Evolutionary conservation across 2,797 vertebrate genomes (phyloP).

Genomic region (Tarsius wallacei): DNA sequence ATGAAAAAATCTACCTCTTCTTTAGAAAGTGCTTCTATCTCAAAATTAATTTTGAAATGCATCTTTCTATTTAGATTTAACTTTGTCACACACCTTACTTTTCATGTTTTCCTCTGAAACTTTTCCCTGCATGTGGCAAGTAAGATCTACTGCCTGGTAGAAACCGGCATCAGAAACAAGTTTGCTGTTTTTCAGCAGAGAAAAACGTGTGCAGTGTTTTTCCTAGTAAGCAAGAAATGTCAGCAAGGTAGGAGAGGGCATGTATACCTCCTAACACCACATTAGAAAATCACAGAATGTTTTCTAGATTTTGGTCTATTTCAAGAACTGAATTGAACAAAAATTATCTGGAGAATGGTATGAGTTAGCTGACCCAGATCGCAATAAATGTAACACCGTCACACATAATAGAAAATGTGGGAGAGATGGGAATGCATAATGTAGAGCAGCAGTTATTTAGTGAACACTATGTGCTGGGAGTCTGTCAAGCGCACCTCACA

Average conservation of each 20-base stretch:
- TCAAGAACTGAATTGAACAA: neutral
- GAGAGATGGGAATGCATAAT: neutral
- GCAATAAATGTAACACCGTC: neutral
- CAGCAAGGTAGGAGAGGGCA: neutral
- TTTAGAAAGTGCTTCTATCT: constrained; percentile 54
- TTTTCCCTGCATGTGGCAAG: neutral
- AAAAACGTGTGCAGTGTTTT: neutral
- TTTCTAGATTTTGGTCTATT: neutral
- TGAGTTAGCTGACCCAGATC: neutral
- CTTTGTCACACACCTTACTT: neutral
- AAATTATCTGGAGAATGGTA: neutral
- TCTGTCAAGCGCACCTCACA: neutral
- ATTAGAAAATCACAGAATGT: neutral
- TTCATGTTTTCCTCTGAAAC: neutral
- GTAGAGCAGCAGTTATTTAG: neutral
- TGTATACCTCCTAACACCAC: neutral
- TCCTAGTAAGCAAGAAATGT: neutral
- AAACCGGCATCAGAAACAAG: neutral
- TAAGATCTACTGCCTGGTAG: neutral
- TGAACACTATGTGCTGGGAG: neutral
- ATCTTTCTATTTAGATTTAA: constrained; percentile 21
- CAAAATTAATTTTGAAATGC: constrained; percentile 50
- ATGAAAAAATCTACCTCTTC: neutral
- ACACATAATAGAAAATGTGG: neutral
- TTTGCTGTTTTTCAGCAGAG: neutral